Conservation (phyloP, 2,797 vertebrate genomes). For the Leptoclinus maculatus region DNA sequence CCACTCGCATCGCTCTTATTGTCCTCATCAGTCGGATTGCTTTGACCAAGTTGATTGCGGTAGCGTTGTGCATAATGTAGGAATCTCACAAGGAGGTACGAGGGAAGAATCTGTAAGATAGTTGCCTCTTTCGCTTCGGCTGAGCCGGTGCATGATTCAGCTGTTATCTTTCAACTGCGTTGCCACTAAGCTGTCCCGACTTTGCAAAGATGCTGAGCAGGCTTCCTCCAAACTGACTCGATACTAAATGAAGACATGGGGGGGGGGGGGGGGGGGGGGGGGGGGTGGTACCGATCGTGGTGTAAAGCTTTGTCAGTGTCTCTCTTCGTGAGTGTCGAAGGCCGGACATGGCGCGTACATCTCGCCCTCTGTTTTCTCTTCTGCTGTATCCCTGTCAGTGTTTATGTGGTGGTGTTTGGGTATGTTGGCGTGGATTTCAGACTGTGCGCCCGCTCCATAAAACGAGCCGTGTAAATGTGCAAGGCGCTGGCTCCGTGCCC, state of each 20-base stretch:
- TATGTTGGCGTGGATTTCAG: slow-evolving; percentile 49
- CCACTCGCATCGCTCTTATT: slow-evolving; percentile 22
- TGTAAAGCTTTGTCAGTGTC: slow-evolving; percentile 29
- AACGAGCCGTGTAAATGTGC: slow-evolving; percentile 62
- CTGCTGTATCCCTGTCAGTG: neutral
- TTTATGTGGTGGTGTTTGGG: slow-evolving; percentile 20
- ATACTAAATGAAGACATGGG: slow-evolving; percentile 42
- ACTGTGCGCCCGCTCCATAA: slow-evolving; percentile 46
- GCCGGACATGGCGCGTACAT: neutral
- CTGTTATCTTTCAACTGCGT: slow-evolving; percentile 36
- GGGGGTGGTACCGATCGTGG: neutral
- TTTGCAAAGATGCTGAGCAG: slow-evolving; percentile 57
- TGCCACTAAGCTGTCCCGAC: slow-evolving; percentile 46
- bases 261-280: no score
- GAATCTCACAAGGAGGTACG: slow-evolving; percentile 13
- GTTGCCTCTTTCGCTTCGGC: slow-evolving; percentile 39
- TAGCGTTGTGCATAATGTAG: slow-evolving; percentile 37
- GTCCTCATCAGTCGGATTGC: slow-evolving; percentile 59
- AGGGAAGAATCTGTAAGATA: slow-evolving; percentile 19
- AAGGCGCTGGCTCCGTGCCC: slow-evolving; percentile 60
- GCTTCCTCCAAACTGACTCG: slow-evolving; percentile 48
- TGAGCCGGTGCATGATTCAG: slow-evolving; percentile 65
- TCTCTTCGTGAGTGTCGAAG: neutral
- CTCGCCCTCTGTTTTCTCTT: slow-evolving; percentile 1
- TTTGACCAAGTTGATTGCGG: slow-evolving; percentile 45